Evolutionary conservation across 2,888 invertebrate species (phyloP), one percentile per base, ranked within the genome.

Genomic region (Apodemia mormo): DNA sequence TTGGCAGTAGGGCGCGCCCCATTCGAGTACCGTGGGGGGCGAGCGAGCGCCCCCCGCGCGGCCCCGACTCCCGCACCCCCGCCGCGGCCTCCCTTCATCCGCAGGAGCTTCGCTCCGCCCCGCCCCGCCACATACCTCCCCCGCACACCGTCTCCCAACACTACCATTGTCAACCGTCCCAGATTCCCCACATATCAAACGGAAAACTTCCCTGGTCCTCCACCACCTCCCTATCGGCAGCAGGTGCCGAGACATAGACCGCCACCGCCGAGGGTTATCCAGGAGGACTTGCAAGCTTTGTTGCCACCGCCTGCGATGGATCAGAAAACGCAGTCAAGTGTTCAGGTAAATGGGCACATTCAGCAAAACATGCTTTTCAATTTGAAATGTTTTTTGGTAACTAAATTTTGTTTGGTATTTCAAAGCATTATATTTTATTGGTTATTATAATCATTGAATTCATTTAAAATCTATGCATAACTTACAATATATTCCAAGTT

Each of bases 251-350:
- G 78, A 65, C 80, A 80, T 43, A 77, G 81, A 22, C 74, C 80
- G 2, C 79, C 78, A 45, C 83, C 79, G 2, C 75, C 86, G 54
- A 75, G 88, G 43, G 89, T 92, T 73, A 85, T 90, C 4, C 86
- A 82, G 1, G 90, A 91, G 70, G 92, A 93, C 73, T 79, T 93
- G 68, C 90, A 93, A 81, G 87, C 94, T 78, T 75, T 95, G 76
- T 82, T 94, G 79, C 91, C 91, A 77, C 91, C 90, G 66, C 82
- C 90, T 29, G 85, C 88, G 3, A 95, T 95, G 95, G 95, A 95
- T 74, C 95, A 94, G 78, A 94, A 93, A 77, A 95, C 95, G 45
- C 94, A 95, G 81, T 94, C 94, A 54, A 95, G 95, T 85, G 94
- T 94, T 79, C 95, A 94, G 87, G 92, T 90, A 65, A 68, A 67